These are phyloP conservation scores for Drosophila peninsularis DNA, from an alignment of 2,888 invertebrate genomes.

Conservation along the genomic window DNA sequence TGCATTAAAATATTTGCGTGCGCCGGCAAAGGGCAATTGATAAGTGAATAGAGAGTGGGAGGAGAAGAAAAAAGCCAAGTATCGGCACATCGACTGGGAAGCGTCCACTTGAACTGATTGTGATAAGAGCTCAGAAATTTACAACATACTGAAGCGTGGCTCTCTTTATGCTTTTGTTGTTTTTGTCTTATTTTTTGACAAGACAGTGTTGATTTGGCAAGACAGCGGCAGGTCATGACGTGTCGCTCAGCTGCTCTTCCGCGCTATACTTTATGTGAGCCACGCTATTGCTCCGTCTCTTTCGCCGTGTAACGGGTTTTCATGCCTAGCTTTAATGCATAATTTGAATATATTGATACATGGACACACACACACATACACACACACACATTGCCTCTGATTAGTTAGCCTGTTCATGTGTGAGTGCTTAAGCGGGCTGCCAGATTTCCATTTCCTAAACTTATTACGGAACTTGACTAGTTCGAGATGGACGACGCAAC, in stretches of 20 bases:
- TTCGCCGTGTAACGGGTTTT: constrained; percentile 69
- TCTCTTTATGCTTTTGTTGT: constrained; percentile 11
- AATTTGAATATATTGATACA: constrained; percentile 56
- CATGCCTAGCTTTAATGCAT: constrained; percentile 30
- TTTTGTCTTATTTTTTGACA: constrained; percentile 11
- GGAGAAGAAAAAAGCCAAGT: neutral
- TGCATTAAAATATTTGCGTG: constrained; percentile 11
- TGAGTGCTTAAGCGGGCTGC: constrained; percentile 27
- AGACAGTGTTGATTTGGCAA: constrained; percentile 61
- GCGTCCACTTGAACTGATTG: constrained; percentile 20
- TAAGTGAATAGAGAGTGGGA: constrained; percentile 8
- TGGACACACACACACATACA: constrained; percentile 10
- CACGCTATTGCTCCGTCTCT: constrained; percentile 23
- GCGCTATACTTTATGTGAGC: constrained; percentile 27
- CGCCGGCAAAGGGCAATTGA: constrained; percentile 10
- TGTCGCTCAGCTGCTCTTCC: constrained; percentile 53
- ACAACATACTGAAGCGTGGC: constrained; percentile 54
- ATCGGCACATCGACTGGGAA: constrained; percentile 28
- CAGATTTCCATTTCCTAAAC: constrained; percentile 47
- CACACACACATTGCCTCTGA: neutral
- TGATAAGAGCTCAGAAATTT: constrained; percentile 59
- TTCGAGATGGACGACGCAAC: constrained; percentile 36
- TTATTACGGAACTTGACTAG: constrained; percentile 64
- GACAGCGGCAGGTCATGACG: constrained; percentile 51
- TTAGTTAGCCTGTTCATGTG: neutral